Base-by-base conservation (phyloP, 1,140 invertebrate genomes). In the Diprion similis region DNA sequence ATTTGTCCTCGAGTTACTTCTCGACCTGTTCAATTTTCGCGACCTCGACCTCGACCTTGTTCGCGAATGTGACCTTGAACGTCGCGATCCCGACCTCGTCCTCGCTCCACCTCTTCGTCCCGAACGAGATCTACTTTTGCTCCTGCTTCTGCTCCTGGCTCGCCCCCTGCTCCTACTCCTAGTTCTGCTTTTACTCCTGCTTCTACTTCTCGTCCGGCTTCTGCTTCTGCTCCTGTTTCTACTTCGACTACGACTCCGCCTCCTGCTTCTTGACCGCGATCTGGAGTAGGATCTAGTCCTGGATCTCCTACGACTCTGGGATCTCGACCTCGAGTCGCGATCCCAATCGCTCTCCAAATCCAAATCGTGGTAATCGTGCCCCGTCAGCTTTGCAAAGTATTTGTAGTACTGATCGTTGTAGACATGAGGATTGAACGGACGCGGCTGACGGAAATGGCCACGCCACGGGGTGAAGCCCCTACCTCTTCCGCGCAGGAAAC, bases 361-460 rank as follows among this genome's bases (percentile, higher is more conserved):
- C 46, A 81, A 87, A 69, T 76, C 74, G 59, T 78, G 78, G 76
- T 83, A 83, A 72, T 86, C 84, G 70, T 85, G 83, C 7, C 85
- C 84, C 13, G 83, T 83, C 10, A 86, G 75, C 77, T 82, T 86
- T 1, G 86, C 85, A 67, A 88, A 88, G 46, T 88, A 88, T 70
- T 86, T 85, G 72, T 88, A 86, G 71, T 87, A 88, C 71, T 87
- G 83, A 64, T 88, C 83, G 72, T 89, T 86, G 73, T 85, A 83
- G n/a, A 86, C 72, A 66, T 82, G 83, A 2, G 84, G 82, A 76
- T 83, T 84, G 45, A 83, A 82, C 0, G 78, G 51, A 18, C 80
- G 79, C 9, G 81, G 64, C 6, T 74, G 45, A 13, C 78, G 75
- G 13, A 66, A 45, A 59, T 79, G 77, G 15, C 77, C 75, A 4